Percentiles rank a stretch among this genome's conserved stretches.
Conservation (phyloP, 2,113 vertebrate genomes). For the Periophthalmus modestus region DNA sequence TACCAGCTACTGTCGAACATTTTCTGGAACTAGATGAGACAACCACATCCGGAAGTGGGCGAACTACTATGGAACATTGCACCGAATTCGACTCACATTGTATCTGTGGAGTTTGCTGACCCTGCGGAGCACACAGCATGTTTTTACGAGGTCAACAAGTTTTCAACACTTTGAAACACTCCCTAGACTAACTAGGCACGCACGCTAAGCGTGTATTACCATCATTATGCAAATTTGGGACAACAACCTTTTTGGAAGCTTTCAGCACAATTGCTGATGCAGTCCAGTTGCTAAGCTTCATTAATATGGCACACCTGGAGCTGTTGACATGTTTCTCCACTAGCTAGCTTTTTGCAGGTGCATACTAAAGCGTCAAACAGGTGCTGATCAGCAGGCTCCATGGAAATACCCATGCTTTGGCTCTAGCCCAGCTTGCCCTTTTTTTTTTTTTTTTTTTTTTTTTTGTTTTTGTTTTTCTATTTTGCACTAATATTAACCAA, state of each 20-base stretch:
- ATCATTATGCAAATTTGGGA: background rate
- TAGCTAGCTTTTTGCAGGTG: slow-evolving; percentile 33
- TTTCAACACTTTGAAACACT: background rate
- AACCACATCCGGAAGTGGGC: slow-evolving; percentile 19
- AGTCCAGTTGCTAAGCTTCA: slow-evolving; percentile 10
- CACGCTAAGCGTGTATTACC: background rate
- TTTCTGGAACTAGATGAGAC: slow-evolving; percentile 13
- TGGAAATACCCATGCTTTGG: slow-evolving; percentile 43
- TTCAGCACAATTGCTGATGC: slow-evolving; percentile 3
- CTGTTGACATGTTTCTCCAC: slow-evolving; percentile 21
- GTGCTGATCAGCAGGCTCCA: slow-evolving; percentile 49
- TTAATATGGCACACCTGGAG: slow-evolving; percentile 27
- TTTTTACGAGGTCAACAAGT: background rate
- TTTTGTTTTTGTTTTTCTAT: no score
- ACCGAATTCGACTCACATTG: slow-evolving; percentile 23
- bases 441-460: no score
- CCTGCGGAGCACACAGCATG: background rate
- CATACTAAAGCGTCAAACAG: slow-evolving; percentile 46
- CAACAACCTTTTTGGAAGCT: background rate
- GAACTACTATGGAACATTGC: slow-evolving; percentile 5
- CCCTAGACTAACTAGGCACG: background rate
- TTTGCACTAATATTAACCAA: slow-evolving; percentile 12
- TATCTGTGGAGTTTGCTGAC: background rate
- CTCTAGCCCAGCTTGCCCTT: slow-evolving; percentile 35
- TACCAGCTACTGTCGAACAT: slow-evolving; percentile 21